Percentiles rank a stretch among this genome's conserved stretches.
These are phyloP conservation scores for Tetraodon nigroviridis DNA, from an alignment of 2,113 vertebrate species.

Conservation along the genomic window DNA sequence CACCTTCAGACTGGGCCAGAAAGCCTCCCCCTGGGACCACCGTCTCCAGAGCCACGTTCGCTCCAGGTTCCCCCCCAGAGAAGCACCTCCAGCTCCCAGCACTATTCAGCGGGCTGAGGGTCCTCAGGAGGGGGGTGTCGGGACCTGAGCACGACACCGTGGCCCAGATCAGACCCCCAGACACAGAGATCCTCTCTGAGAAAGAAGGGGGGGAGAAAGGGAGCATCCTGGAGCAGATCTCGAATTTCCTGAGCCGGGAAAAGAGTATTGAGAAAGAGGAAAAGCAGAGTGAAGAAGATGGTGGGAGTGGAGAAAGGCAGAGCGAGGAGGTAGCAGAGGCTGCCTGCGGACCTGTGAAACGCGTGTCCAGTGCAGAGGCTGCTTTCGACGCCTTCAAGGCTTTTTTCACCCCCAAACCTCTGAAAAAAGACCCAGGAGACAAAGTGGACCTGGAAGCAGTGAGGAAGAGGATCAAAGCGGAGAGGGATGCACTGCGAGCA, in stretches of 20 bases:
- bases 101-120: slow-evolving; percentile 84
- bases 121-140: slow-evolving; percentile 78
- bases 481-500: slow-evolving; percentile 82
- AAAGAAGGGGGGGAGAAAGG: slow-evolving; percentile 50
- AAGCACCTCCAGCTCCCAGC: slow-evolving; percentile 80
- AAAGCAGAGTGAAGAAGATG: slow-evolving; percentile 10
- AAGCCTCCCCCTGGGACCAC: slow-evolving; percentile 26
- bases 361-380: slow-evolving; percentile 74
- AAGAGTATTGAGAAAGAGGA: slow-evolving; percentile 62
- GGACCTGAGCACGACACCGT: slow-evolving; percentile 72
- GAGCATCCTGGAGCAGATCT: slow-evolving; percentile 84
- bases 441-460: slow-evolving; percentile 78
- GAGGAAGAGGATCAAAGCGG: slow-evolving; percentile 81
- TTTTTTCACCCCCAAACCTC: slow-evolving; percentile 82
- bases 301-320: slow-evolving; percentile 38
- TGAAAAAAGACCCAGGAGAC: slow-evolving; percentile 79
- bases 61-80: slow-evolving; percentile 57
- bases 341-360: slow-evolving; percentile 15
- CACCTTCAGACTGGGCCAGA: background rate
- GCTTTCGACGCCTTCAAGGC: slow-evolving; percentile 90
- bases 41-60: slow-evolving; percentile 46
- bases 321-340: slow-evolving; percentile 14
- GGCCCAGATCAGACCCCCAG: slow-evolving; percentile 75
- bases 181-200: slow-evolving; percentile 60
- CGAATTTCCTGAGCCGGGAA: slow-evolving; percentile 81